These are phyloP conservation scores for Ceyx cyanopectus DNA, from an alignment of 2,113 vertebrate species.

Conservation along the genomic window DNA sequence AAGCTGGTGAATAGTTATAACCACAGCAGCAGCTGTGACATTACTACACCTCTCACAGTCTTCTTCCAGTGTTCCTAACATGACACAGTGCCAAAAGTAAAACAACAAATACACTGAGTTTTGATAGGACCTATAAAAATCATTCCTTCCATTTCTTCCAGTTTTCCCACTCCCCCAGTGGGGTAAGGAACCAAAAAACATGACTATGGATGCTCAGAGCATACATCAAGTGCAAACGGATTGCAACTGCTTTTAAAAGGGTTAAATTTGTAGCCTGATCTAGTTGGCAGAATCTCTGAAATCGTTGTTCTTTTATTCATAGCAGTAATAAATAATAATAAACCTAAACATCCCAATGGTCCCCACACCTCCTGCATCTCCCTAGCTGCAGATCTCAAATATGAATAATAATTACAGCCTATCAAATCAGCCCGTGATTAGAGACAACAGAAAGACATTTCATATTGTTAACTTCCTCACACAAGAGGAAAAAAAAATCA, in stretches of 20 bases:
- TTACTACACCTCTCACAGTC: not conserved
- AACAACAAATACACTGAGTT: not conserved
- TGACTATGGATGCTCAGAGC: not conserved
- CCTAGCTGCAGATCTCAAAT: not conserved
- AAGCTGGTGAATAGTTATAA: not conserved
- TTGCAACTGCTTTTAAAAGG: not conserved
- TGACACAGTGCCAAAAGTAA: not conserved
- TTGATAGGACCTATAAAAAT: not conserved
- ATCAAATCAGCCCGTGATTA: constrained; percentile 7
- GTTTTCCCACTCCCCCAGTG: not conserved
- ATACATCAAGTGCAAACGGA: not conserved
- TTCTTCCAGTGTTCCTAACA: not conserved
- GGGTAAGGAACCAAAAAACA: not conserved
- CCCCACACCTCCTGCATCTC: not conserved
- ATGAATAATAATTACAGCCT: constrained; percentile 44
- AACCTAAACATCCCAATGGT: not conserved
- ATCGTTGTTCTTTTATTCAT: constrained; percentile 58
- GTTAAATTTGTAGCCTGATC: constrained; percentile 27
- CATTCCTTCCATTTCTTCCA: not conserved
- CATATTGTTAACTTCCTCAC: constrained; percentile 28
- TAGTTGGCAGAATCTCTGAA: not conserved
- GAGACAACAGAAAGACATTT: constrained; percentile 43
- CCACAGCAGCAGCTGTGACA: not conserved
- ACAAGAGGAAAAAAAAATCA: constrained; percentile 33
- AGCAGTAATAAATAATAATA: not conserved